phyloP scores from a whole-genome alignment of 2,888 invertebrate genomes.

The Phaonia tiefii region DNA sequence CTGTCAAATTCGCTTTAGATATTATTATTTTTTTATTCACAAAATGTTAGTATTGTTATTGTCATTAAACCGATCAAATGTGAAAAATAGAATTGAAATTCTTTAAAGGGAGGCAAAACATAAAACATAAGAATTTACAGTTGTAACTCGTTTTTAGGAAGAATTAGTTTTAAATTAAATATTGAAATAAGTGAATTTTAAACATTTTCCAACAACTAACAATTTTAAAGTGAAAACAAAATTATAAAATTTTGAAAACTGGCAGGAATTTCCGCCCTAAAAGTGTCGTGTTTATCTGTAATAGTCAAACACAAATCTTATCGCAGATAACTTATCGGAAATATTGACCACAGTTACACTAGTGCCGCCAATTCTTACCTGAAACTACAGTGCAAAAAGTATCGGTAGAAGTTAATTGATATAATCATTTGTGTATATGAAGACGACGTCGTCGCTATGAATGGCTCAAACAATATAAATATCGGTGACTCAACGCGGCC shows the following conservation, averaged over 20 bases:
- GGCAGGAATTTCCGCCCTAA: too few relatives aligned
- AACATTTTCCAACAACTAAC: neutral
- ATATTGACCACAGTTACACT: conserved; percentile 4
- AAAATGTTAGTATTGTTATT: conserved; percentile 14
- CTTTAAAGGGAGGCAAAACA: neutral
- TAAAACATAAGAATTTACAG: neutral
- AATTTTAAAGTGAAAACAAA: neutral
- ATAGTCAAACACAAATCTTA: neutral
- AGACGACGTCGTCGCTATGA: conserved; percentile 49
- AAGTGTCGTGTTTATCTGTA: neutral
- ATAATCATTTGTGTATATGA: too few relatives aligned
- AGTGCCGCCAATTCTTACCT: neutral
- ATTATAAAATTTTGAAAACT: neutral
- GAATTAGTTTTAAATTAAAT: neutral
- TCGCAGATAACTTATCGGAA: neutral
- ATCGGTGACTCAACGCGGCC: conserved; percentile 26
- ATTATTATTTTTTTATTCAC: conserved; percentile 12
- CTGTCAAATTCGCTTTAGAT: conserved; percentile 33
- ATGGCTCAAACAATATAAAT: conserved; percentile 41
- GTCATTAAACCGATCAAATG: conserved; percentile 38
- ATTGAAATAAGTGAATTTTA: neutral
- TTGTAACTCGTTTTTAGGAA: neutral
- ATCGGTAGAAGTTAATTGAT: too few relatives aligned
- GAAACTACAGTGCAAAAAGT: too few relatives aligned
- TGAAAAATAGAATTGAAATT: neutral